Evolutionary conservation across 2,797 vertebrate species (phyloP), one percentile per base, ranked within the genome.

Genomic region (Clarias pachynema): DNA sequence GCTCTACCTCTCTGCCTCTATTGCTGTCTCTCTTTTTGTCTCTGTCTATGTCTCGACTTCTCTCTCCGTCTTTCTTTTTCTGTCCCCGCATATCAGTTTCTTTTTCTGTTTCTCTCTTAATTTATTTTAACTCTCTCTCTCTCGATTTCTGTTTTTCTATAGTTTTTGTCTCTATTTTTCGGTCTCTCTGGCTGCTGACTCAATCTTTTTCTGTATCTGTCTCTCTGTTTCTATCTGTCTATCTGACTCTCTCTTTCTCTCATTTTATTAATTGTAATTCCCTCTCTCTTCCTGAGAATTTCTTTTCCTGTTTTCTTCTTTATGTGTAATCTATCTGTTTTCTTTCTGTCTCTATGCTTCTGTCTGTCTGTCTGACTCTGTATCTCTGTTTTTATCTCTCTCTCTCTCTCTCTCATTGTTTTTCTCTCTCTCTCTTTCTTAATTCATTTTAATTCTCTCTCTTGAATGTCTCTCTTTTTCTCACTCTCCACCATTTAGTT

Each of bases 401-500:
- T 57, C 5, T 57, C 16, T 20, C 4, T 5, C 7, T 20, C 49
- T 57, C 31, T 31, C 31, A 31, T 31, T 31, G 31, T 31, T 31
- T 31, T 4, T 65, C 26, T 29, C 31, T 69, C 20, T 44, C 26
- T 6, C 66, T 34, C 29, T 18, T 49, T 12, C 44, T 49, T 49
- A 49, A 49, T 53, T 14, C 49, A 53, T 53, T 14, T 14, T 53
- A 3, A 53, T 3, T 53, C 15, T 31, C 31, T 24, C 12, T 49
- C 2, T 49, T 53, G 49, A 53, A 14, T 14, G 49, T 53, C 44
- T 74, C 72, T 29, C 44, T 29, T n/a, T 74, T 15, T 79, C 65
- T 37, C 31, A 66, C 73, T 82, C 79, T 15, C 57, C 2, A 62
- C 84, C 86, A 88, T 88, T 89, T 87, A 90, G 91, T 93, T 93